Evolutionary conservation across 2,113 vertebrate genomes (phyloP), one percentile per base, ranked within the genome.

Genomic region (Semnopithecus entellus): DNA sequence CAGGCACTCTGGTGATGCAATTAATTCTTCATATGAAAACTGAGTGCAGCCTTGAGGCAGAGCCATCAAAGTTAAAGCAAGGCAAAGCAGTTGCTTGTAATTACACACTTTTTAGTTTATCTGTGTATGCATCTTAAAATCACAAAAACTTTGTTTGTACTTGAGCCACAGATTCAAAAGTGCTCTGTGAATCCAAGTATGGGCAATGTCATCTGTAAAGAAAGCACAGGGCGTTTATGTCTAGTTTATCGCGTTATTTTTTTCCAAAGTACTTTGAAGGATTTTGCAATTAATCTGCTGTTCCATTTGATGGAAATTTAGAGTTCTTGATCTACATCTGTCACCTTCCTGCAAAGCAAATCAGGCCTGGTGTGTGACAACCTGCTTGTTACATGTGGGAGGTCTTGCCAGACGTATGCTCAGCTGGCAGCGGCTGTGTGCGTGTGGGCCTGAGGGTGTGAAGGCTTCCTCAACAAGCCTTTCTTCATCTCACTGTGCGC

Each of bases 221-320:
- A 95, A 90, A 40, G 93, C 94, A 66, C 86, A 7, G 30, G 94
- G 89, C 88, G 84, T 96, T 96, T 90, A 3, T 76, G 64, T 94
- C 96, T 93, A 89, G 48, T 88, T 97, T 76, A 82, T 64, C 12
- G 3, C n/a, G 8, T 20, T 72, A 40, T 68, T 68, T 83, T 64
- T 59, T 84, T 87, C 66, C 87, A 90, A 82, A 97, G 90, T 11
- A 88, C 95, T 97, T 81, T 75, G 96, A 97, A 96, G 92, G 84
- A 75, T 96, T 98, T 98, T 95, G 91, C 97, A 94, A 95, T 98
- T 98, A 96, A 98, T 98, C 97, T 97, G 97, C 78, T 16, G n/a
- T 84, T 98, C 90, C 70, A 20, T 97, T 96, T 97, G 94, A 95
- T 79, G 97, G 96, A 95, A 97, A 96, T 94, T 55, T 66, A 90